Evolutionary conservation across 2,888 invertebrate genomes (phyloP), one percentile per base, ranked within the genome.

Genomic region (Nomada goodeniana): DNA sequence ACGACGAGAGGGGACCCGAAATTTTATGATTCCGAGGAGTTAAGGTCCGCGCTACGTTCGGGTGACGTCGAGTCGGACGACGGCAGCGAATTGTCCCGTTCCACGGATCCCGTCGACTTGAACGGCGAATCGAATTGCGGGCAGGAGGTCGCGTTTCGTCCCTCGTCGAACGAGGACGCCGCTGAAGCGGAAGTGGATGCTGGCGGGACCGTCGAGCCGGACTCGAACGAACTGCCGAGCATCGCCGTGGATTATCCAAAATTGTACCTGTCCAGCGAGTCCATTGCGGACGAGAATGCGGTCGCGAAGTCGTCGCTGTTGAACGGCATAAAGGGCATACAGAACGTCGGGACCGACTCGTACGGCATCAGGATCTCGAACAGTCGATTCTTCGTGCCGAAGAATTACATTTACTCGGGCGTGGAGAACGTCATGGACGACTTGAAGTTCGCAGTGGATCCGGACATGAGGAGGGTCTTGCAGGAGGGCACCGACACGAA

Each of bases 301-400:
- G 69, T 65, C 20, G 13, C 76, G 9, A 88, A 85, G 65, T 88
- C 78, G 44, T 72, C 83, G 36, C 76, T 89, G 3, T 79, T 91
- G 42, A 91, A 91, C 4, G 80, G 80, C 55, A 91, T 92, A 11
- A 89, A 86, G 26, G 88, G 88, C 4, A 92, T 92, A 76, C 88
- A 92, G 80, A 89, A 83, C 44, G 59, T 63, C 1, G 89, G 88
- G 5, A 69, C 82, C 47, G 87, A 90, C 57, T 87, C 87, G 0
- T 91, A 92, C 55, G 87, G 88, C 18, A 91, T 92, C 18, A 88
- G 89, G 47, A 89, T 92, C 52, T 92, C 93, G 0, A 92, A 92
- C 36, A 92, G 92, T 65, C 86, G 89, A 69, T 92, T 92, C 84
- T 93, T 92, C 47, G 92, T 92, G 3, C 91, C 92, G 2, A 92